A percentile compares a stretch with the other conserved stretches of the same genome.
These are phyloP conservation scores for Prionace glauca DNA, from an alignment of 2,797 vertebrate genomes.

Conservation along the genomic window DNA sequence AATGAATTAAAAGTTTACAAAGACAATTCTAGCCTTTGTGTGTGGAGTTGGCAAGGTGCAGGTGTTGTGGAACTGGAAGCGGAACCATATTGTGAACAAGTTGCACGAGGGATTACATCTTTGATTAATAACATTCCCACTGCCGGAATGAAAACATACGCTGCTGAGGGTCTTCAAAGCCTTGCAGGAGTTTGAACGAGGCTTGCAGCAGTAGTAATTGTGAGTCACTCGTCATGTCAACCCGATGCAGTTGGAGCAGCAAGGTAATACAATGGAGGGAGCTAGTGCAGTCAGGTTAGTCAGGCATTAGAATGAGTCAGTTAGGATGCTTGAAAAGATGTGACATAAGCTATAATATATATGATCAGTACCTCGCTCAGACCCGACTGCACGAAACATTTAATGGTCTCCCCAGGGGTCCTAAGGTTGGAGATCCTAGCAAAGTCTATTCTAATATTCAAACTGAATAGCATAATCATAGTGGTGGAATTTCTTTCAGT, in stretches of 20 bases:
- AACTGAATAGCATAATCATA: neutral
- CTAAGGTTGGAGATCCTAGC: neutral
- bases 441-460: neutral
- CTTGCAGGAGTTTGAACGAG: neutral
- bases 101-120: neutral
- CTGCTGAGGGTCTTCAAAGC: neutral
- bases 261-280: neutral
- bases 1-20: neutral
- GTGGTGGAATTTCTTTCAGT: neutral
- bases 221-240: neutral
- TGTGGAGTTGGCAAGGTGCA: neutral
- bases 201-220: neutral
- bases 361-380: neutral
- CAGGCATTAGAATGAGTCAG: neutral
- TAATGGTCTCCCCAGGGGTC: neutral
- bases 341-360: neutral
- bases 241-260: neutral
- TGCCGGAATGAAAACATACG: neutral
- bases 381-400: neutral
- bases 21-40: neutral
- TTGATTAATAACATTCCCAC: neutral
- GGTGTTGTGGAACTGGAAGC: neutral
- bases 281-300: neutral
- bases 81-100: neutral
- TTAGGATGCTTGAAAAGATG: neutral